Conservation (phyloP, 2,797 vertebrate genomes). For the Falco naumanni region DNA sequence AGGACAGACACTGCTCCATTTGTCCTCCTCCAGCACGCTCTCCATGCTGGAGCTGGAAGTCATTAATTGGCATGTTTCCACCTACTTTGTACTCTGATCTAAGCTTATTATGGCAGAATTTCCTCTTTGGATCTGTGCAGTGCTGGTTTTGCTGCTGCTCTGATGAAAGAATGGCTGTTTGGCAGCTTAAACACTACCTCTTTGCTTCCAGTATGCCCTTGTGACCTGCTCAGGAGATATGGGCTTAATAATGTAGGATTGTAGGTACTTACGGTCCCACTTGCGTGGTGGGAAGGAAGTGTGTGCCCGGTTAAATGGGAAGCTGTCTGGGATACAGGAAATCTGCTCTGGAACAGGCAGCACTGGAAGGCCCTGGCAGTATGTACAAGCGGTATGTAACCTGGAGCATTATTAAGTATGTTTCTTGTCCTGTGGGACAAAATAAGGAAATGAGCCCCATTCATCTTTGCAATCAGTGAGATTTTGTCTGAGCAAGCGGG, state of each 20-base stretch:
- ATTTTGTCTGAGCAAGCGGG: neutral
- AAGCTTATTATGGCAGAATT: conserved; percentile 42
- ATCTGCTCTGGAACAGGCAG: conserved; percentile 26
- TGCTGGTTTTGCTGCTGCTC: neutral
- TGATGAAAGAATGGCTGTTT: conserved; percentile 28
- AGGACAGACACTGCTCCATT: conserved; percentile 10
- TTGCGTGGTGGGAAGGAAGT: conserved; percentile 19
- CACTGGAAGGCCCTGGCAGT: neutral
- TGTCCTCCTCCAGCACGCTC: neutral
- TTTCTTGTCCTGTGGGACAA: conserved; percentile 26
- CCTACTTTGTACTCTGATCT: conserved; percentile 27
- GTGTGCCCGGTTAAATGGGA: conserved; percentile 21
- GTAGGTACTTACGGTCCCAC: neutral
- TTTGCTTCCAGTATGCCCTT: neutral
- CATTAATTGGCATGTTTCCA: conserved; percentile 36
- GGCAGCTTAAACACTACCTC: neutral
- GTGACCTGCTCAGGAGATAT: conserved; percentile 3
- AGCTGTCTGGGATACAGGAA: conserved; percentile 46
- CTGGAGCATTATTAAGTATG: neutral
- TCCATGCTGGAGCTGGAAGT: conserved; percentile 29
- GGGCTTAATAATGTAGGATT: neutral
- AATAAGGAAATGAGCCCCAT: conserved; percentile 48
- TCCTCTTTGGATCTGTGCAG: conserved; percentile 22
- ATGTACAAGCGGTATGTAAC: neutral
- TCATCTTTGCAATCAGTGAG: neutral